Evolutionary conservation across 2,113 vertebrate species (phyloP).

Genomic region (Gracilinanus agilis): DNA sequence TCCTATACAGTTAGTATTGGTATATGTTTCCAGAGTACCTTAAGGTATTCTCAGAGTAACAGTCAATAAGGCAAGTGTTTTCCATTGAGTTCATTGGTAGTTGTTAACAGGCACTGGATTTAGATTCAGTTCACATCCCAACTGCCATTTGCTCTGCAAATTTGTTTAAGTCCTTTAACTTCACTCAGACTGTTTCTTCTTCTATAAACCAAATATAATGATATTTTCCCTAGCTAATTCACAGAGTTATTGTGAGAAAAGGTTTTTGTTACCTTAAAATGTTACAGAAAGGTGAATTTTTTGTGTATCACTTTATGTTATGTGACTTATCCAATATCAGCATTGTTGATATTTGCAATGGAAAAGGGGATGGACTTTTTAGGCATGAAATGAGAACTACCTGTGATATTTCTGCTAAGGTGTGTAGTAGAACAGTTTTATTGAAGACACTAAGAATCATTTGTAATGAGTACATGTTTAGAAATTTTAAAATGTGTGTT

Average conservation of each 20-base stretch:
- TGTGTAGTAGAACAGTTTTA: slow-evolving; percentile 12
- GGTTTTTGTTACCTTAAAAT: neutral
- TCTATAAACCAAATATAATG: neutral
- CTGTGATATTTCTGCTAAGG: slow-evolving; percentile 2
- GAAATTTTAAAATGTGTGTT: slow-evolving; percentile 30
- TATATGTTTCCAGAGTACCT: neutral
- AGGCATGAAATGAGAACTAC: neutral
- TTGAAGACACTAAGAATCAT: slow-evolving; percentile 24
- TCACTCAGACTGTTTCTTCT: neutral
- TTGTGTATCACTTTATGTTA: neutral
- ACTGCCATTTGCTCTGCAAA: neutral
- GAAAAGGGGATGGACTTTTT: neutral
- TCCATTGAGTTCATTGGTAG: neutral
- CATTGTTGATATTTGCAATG: neutral
- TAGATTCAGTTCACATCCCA: neutral
- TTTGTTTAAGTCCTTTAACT: neutral
- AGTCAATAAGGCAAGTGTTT: slow-evolving; percentile 5
- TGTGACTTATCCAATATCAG: neutral
- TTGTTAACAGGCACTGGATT: neutral
- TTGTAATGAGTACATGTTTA: slow-evolving; percentile 13
- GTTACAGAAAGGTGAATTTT: neutral
- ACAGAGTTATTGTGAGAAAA: neutral
- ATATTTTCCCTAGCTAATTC: neutral
- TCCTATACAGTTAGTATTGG: neutral
- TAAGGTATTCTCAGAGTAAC: neutral